A percentile compares a stretch with the other conserved stretches of the same genome.
Evolutionary conservation across 2,113 vertebrate species (phyloP).

Genomic region (human (Homo sapiens)): GRCh38 chr12:66512501-66513000

Average conservation of each 20-base stretch:
- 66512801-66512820: neutral
- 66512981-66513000: neutral
- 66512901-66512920: neutral
- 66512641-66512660: neutral
- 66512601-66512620: neutral
- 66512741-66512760: neutral
- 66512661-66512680: neutral
- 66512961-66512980: constrained; percentile 7
- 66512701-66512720: neutral
- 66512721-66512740: neutral
- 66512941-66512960: constrained; percentile 17
- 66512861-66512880: neutral
- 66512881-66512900: neutral
- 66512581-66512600: neutral
- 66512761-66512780: neutral
- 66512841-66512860: neutral
- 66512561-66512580: neutral
- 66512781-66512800: neutral
- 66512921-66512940: constrained; percentile 33
- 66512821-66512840: neutral
- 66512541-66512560: neutral
- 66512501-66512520: neutral
- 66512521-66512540: neutral
- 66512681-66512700: neutral
- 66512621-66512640: neutral